A percentile compares a stretch with the other conserved stretches of the same genome.
Conservation (phyloP, 2,888 invertebrate genomes). For the Drosophila fulvimacula region DNA sequence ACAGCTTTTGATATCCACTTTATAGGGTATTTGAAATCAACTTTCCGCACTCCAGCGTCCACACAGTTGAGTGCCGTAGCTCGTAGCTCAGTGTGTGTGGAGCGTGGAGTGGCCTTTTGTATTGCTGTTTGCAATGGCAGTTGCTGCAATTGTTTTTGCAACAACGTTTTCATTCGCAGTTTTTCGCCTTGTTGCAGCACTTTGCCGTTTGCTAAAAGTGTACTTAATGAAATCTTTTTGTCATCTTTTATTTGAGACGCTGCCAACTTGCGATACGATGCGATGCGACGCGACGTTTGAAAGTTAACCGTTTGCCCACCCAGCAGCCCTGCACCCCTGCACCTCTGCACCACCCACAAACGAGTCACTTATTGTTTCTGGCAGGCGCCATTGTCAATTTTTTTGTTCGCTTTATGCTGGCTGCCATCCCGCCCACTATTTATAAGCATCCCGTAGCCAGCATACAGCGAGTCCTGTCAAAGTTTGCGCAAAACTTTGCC, state of each 20-base stretch:
- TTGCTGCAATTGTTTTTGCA: constrained; percentile 70
- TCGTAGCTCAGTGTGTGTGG: neutral
- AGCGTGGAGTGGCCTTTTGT: constrained; percentile 42
- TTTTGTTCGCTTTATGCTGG: constrained; percentile 16
- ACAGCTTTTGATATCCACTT: neutral
- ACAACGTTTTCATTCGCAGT: constrained; percentile 67
- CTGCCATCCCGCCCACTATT: constrained; percentile 19
- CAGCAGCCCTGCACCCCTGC: neutral
- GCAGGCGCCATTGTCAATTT: constrained; percentile 65
- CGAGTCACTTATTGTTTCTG: constrained; percentile 61
- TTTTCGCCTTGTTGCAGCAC: constrained; percentile 48
- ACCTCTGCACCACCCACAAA: neutral
- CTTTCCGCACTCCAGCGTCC: constrained; percentile 24
- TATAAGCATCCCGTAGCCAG: constrained; percentile 23
- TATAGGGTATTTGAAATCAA: constrained; percentile 36
- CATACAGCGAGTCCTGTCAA: constrained; percentile 44
- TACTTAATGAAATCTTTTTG: constrained; percentile 84
- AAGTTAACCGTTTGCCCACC: constrained; percentile 35
- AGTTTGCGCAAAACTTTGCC: constrained; percentile 60
- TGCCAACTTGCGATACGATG: constrained; percentile 41
- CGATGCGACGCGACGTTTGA: constrained; percentile 47
- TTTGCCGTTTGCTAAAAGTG: constrained; percentile 65
- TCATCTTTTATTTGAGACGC: constrained; percentile 77
- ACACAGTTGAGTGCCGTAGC: constrained; percentile 2
- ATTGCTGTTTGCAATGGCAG: constrained; percentile 46